A percentile compares a stretch with the other conserved stretches of the same genome.
Conservation (phyloP, 2,113 vertebrate species). For the Saccopteryx leptura region DNA sequence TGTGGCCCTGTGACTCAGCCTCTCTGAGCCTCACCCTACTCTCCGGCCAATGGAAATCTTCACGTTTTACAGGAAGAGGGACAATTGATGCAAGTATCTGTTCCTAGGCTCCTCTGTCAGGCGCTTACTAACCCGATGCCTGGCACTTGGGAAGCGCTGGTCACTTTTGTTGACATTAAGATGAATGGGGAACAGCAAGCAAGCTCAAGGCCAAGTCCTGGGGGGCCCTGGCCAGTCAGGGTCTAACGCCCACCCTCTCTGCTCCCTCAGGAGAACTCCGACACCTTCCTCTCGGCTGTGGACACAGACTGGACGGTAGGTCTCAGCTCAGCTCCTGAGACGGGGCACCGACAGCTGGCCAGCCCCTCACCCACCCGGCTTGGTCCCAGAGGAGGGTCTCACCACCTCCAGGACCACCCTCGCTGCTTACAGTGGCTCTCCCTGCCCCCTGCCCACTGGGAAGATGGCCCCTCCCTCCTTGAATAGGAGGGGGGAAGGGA, state of each 20-base stretch:
- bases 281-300: slow-evolving; percentile 91
- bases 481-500: not conserved
- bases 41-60: not conserved
- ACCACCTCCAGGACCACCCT: not conserved
- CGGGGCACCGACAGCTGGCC: not conserved
- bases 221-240: not conserved
- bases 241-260: not conserved
- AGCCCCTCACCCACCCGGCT: not conserved
- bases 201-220: not conserved
- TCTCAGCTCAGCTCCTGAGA: not conserved
- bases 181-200: not conserved
- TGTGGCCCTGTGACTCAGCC: not conserved
- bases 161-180: not conserved
- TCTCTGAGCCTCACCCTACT: not conserved
- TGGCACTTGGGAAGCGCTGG: not conserved
- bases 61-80: not conserved
- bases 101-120: accelerated
- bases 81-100: not conserved
- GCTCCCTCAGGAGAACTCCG: slow-evolving; percentile 92
- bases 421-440: not conserved
- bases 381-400: not conserved
- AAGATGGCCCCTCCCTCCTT: not conserved
- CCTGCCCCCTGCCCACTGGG: not conserved
- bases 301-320: slow-evolving; percentile 97
- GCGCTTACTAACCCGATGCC: not conserved